Percentiles rank a stretch among this genome's conserved stretches.
These are phyloP conservation scores for Hydrotaea diabolus DNA, from an alignment of 2,888 invertebrate species.

Conservation along the genomic window DNA sequence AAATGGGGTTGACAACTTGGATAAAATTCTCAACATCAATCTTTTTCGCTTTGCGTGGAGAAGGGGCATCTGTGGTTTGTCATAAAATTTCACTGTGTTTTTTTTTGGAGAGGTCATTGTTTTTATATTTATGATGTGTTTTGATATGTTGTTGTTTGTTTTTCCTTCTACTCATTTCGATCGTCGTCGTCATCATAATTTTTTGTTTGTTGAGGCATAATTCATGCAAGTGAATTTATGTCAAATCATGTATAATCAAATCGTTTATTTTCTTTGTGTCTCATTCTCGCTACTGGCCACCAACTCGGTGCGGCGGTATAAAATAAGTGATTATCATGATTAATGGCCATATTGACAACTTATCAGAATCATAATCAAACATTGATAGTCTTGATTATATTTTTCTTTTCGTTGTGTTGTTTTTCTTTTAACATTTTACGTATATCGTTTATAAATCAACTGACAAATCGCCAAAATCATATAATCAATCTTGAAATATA, in stretches of 20 bases:
- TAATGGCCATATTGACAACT: slow-evolving; percentile 61
- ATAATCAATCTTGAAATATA: slow-evolving; percentile 53
- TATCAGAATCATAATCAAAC: slow-evolving; percentile 54
- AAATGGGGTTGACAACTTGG: background rate
- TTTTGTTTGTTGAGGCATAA: slow-evolving; percentile 7
- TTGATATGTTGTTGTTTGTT: slow-evolving; percentile 5
- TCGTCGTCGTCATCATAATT: background rate
- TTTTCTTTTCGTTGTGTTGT: slow-evolving; percentile 7
- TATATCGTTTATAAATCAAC: slow-evolving; percentile 50
- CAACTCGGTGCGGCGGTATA: background rate
- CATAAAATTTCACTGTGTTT: background rate
- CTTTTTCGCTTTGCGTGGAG: too few species aligned
- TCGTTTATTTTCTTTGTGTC: slow-evolving; percentile 24
- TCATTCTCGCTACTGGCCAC: background rate
- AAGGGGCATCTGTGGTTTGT: too few species aligned
- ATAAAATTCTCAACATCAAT: background rate
- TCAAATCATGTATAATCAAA: slow-evolving; percentile 49
- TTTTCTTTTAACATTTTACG: slow-evolving; percentile 21
- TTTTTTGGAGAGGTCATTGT: slow-evolving; percentile 29
- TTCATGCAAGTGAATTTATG: slow-evolving; percentile 42
- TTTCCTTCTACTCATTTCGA: background rate
- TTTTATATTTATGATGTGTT: background rate
- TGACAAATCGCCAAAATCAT: slow-evolving; percentile 58
- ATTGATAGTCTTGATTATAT: slow-evolving; percentile 49
- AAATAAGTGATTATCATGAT: slow-evolving; percentile 57